These are phyloP conservation scores for Macrophya annulata DNA, from an alignment of 2,888 invertebrate genomes.

Conservation along the genomic window DNA sequence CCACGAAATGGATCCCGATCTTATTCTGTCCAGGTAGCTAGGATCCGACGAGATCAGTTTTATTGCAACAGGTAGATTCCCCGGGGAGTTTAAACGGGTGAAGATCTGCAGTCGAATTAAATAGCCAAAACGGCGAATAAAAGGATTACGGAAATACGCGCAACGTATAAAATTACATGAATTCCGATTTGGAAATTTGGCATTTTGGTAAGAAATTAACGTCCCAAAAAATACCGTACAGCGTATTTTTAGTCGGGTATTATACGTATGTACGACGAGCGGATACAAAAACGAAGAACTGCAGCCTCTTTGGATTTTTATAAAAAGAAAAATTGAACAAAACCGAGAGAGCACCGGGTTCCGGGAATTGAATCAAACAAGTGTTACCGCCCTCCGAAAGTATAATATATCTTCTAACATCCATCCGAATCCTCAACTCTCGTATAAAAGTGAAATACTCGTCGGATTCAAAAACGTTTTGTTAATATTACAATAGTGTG, in stretches of 20 bases:
- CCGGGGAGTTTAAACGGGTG: neutral
- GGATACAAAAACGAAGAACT: neutral
- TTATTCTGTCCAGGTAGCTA: slow-evolving; percentile 56
- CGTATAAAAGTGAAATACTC: neutral
- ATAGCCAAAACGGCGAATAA: neutral
- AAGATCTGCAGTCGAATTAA: neutral
- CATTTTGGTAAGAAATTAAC: neutral
- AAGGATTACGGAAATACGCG: neutral
- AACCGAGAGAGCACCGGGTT: slow-evolving; percentile 68
- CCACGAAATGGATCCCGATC: slow-evolving; percentile 58
- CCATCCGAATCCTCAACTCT: slow-evolving; percentile 50
- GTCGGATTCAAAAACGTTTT: neutral
- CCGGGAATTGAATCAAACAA: slow-evolving; percentile 76
- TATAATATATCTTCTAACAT: slow-evolving; percentile 73
- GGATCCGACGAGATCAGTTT: slow-evolving; percentile 60
- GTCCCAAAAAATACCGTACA: neutral
- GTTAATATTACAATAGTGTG: neutral
- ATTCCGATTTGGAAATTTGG: neutral
- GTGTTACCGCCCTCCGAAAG: slow-evolving; percentile 73
- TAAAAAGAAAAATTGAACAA: slow-evolving; percentile 72
- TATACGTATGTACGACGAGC: neutral
- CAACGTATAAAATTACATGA: neutral
- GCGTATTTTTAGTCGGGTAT: neutral
- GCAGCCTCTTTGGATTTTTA: neutral
- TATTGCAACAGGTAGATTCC: slow-evolving; percentile 72